Evolutionary conservation across 1,140 invertebrate species (phyloP).

Genomic region (Calosoma granatense): DNA sequence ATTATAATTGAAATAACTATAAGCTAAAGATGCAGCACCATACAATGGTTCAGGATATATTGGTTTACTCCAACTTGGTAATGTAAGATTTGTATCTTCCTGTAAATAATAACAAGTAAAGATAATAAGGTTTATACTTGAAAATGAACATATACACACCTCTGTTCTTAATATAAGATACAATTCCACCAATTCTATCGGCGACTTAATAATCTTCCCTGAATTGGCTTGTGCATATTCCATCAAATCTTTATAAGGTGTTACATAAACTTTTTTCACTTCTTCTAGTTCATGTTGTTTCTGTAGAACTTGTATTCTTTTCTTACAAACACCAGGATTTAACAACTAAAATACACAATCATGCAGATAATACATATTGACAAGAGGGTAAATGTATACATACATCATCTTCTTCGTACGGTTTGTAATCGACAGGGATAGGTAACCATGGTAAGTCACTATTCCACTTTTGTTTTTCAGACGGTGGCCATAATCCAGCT

Average conservation of each 20-base stretch:
- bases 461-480: slow-evolving; percentile 22
- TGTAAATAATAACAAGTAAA: slow-evolving; percentile 7
- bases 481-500: slow-evolving; percentile 22
- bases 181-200: slow-evolving; percentile 18
- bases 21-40: slow-evolving; percentile 16
- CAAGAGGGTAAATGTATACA: slow-evolving; percentile 15
- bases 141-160: not conserved
- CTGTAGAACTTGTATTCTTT: slow-evolving; percentile 12
- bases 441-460: slow-evolving; percentile 28
- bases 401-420: slow-evolving; percentile 20
- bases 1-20: slow-evolving; percentile 21
- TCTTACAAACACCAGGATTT: slow-evolving; percentile 15
- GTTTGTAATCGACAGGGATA: slow-evolving; percentile 25
- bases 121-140: slow-evolving; percentile 4
- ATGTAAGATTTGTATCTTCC: slow-evolving; percentile 20
- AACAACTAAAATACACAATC: slow-evolving; percentile 20
- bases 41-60: slow-evolving; percentile 24
- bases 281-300: slow-evolving; percentile 12
- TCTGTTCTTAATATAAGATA: slow-evolving; percentile 25
- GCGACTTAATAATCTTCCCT: slow-evolving; percentile 20
- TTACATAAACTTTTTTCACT: slow-evolving; percentile 19
- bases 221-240: slow-evolving; percentile 22
- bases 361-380: not conserved
- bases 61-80: slow-evolving; percentile 26
- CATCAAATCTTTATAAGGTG: slow-evolving; percentile 20